Base-by-base conservation (phyloP, 2,797 vertebrate species). In the Benthosema pterotum region DNA sequence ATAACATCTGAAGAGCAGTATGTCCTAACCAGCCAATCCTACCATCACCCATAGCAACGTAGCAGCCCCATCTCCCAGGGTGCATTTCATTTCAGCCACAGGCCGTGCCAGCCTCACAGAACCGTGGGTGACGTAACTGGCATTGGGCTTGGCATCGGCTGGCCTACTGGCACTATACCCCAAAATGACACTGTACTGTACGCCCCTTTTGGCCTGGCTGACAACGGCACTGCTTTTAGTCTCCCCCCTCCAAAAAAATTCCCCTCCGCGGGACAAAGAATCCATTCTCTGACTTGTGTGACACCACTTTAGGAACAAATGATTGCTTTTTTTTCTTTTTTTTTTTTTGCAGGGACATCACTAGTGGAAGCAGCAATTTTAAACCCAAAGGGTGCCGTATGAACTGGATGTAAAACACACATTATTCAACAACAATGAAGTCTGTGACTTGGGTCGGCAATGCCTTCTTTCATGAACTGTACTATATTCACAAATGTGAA, bases 81-180 rank as follows among this genome's bases (percentile, higher is more conserved):
- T 84, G 83, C 67, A 65, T 77, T 69, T 75, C 67, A 65, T 77
- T 69, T 75, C 73, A 65, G 84, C 73, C 79, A 71, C 90, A 83
- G 88, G 86, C 91, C 79, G 90, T 92, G 91, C 90, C 90, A 92
- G 89, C 78, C 89, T 92, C 88, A 85, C 70, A 42, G 71, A 18
- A 77, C 76, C 62, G n/a, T 75, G 69, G 76, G 67, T 89, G 88
- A 88, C 70, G 89, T 91, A 92, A 93, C 74, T 75, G 75, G 67
- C 75, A 22, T 75, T 81, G 74, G 67, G n/a, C n/a, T 74, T 82
- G 74, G 67, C 79, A 83, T 75, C 67, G 84, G 82, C 72, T 72
- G 76, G 76, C 73, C 63, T 42, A 55, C 78, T 83, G 85, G 83
- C 80, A 81, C 79, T 45, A 68, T 63, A 78, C 32, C 75, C 79